Percentiles rank a stretch among this genome's conserved stretches.
phyloP scores from a whole-genome alignment of 2,113 vertebrate genomes.

The Scomber scombrus region DNA sequence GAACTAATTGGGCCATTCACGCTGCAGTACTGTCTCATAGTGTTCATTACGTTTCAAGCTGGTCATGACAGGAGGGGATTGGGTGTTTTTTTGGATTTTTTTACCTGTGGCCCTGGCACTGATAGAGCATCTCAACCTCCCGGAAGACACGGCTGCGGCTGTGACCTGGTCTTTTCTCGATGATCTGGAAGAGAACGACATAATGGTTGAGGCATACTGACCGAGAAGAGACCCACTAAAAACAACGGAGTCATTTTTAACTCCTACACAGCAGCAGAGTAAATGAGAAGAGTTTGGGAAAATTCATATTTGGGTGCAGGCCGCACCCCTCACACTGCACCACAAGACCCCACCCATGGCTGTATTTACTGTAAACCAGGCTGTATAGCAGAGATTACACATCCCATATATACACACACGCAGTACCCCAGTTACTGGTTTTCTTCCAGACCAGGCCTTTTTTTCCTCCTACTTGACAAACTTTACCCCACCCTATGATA shows the following conservation, averaged over 20 bases:
- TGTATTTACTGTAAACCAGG: conserved; percentile 20
- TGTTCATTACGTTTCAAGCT: not conserved
- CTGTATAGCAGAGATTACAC: conserved; percentile 19
- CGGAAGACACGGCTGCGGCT: conserved; percentile 96
- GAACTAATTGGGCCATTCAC: not conserved
- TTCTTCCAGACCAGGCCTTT: conserved; percentile 11
- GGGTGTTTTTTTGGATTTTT: not conserved
- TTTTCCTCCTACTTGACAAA: conserved; percentile 19
- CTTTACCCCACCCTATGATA: conserved; percentile 37
- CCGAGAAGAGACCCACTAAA: not conserved
- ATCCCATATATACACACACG: not conserved
- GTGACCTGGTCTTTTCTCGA: conserved; percentile 95
- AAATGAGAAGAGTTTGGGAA: too few species aligned
- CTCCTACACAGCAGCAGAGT: not conserved
- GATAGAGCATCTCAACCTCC: conserved; percentile 99
- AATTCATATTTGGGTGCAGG: conserved; percentile 11
- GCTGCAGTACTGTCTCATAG: not conserved
- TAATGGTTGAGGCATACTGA: not conserved
- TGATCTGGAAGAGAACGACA: conserved; percentile 88
- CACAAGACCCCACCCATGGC: conserved; percentile 9
- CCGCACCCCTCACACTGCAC: not conserved
- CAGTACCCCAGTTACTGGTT: not conserved
- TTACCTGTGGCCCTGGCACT: conserved; percentile 99
- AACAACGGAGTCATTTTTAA: not conserved
- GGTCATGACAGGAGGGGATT: too few species aligned